Conservation (phyloP, 2,797 vertebrate species). For the Jordanella pulchra region DNA sequence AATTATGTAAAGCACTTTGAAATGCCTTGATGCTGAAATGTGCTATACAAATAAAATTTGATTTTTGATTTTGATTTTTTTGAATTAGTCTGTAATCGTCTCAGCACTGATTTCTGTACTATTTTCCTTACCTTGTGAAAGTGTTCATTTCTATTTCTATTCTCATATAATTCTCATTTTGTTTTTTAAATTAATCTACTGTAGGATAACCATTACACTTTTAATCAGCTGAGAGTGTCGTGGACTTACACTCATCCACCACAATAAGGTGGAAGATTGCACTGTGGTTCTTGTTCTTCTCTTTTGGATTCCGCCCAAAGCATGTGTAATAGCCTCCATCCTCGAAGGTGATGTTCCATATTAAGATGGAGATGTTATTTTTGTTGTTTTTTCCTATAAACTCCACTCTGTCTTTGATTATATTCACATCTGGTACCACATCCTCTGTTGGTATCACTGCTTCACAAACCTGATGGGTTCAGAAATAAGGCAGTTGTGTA, state of each 20-base stretch:
- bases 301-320: constrained; percentile 89
- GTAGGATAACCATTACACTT: no score
- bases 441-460: constrained; percentile 80
- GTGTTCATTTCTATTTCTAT: no score
- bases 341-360: constrained; percentile 88
- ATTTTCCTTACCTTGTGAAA: no score
- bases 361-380: constrained; percentile 89
- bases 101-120: no score
- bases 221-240: not conserved
- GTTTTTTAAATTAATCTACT: no score
- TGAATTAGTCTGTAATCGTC: no score
- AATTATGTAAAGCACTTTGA: no score
- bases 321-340: constrained; percentile 91
- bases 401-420: constrained; percentile 78
- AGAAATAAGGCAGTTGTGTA: constrained; percentile 27
- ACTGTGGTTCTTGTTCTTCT: constrained; percentile 83
- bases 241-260: constrained; percentile 88
- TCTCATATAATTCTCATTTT: no score
- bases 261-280: constrained; percentile 87
- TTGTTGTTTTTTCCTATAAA: constrained; percentile 81
- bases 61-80: no score
- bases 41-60: no score
- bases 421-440: constrained; percentile 61
- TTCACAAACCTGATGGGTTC: constrained; percentile 81
- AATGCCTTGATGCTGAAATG: no score